Evolutionary conservation across 2,113 vertebrate genomes (phyloP).

Genomic region (Aix galericulata): DNA sequence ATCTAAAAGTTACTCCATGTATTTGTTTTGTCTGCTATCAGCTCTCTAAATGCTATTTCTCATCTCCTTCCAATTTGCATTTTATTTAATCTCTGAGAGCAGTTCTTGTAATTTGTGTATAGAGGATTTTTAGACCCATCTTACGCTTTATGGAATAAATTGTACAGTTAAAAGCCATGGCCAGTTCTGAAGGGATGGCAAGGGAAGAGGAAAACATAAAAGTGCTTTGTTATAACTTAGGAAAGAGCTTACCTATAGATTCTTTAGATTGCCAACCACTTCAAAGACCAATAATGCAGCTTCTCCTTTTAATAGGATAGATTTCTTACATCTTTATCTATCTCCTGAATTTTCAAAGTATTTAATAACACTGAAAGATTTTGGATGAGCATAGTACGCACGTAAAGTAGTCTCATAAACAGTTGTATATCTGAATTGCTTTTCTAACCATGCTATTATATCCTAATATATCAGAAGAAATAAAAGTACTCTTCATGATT

Average conservation of each 20-base stretch:
- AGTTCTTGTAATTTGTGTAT: not conserved
- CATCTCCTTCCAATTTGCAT: slow-evolving; percentile 19
- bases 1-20: not conserved
- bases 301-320: not conserved
- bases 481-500: not conserved
- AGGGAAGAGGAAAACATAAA: not conserved
- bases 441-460: not conserved
- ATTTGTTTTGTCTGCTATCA: not conserved
- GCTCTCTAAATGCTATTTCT: not conserved
- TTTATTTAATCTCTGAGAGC: not conserved
- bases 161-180: not conserved
- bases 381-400: not conserved
- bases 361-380: not conserved
- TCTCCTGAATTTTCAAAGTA: not conserved
- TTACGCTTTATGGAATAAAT: not conserved
- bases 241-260: not conserved
- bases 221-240: not conserved
- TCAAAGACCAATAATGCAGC: not conserved
- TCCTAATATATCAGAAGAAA: not conserved
- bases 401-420: not conserved
- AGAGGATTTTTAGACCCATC: not conserved
- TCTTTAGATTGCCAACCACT: not conserved
- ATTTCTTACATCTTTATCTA: not conserved
- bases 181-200: not conserved
- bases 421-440: not conserved